phyloP scores from a whole-genome alignment of 2,888 invertebrate genomes.

The Agrenia bidenticulata region DNA sequence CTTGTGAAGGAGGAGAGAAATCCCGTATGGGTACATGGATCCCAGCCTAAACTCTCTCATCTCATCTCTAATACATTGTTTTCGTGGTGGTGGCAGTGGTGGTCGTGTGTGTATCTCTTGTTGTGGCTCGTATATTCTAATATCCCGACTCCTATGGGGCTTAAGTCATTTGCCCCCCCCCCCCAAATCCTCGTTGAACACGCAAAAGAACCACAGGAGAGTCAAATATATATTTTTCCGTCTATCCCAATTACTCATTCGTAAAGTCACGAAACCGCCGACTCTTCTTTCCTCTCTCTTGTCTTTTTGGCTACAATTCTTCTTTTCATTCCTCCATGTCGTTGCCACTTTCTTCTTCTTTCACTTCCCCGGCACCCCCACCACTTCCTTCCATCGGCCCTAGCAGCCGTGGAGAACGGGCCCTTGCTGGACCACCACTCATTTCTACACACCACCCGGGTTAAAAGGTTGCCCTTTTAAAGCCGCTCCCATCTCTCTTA shows the following conservation, averaged over 20 bases:
- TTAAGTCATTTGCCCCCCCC: too few species aligned
- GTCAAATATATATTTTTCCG: constrained; percentile 40
- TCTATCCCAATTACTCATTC: constrained; percentile 46
- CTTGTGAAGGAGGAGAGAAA: too few species aligned
- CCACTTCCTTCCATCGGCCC: constrained; percentile 22
- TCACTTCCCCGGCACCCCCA: constrained; percentile 23
- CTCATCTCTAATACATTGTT: neutral
- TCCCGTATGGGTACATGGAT: too few species aligned
- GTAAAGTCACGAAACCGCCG: constrained; percentile 47
- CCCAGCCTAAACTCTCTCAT: neutral
- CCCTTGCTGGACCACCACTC: neutral
- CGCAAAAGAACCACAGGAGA: constrained; percentile 24
- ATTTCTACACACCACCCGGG: too few species aligned
- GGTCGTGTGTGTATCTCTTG: too few species aligned
- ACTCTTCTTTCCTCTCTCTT: constrained; percentile 32
- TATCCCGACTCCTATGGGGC: too few species aligned
- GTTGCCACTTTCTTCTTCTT: constrained; percentile 22
- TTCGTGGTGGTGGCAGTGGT: too few species aligned
- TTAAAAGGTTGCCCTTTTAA: too few species aligned
- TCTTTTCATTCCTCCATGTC: constrained; percentile 19
- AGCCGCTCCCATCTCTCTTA: too few species aligned
- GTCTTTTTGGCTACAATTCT: constrained; percentile 22
- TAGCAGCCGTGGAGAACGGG: constrained; percentile 6
- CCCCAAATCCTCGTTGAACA: constrained; percentile 10
- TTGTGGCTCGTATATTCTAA: too few species aligned